Conservation (phyloP, 2,113 vertebrate genomes). For the Dasyprocta punctata region DNA sequence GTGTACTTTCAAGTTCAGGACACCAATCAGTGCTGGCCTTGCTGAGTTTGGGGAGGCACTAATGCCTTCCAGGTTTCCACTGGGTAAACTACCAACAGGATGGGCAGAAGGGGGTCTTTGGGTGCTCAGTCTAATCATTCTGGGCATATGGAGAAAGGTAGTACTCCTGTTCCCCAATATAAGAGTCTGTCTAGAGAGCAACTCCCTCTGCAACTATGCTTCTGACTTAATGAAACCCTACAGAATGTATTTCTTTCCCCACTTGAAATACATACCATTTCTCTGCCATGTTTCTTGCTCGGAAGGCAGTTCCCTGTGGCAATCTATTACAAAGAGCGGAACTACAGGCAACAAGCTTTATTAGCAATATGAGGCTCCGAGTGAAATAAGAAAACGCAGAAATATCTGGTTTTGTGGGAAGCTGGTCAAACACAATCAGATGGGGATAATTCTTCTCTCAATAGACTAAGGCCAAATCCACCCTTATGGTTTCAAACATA, state of each 20-base stretch:
- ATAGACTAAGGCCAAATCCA: background rate
- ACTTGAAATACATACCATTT: background rate
- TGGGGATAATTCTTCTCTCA: background rate
- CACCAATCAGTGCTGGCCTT: background rate
- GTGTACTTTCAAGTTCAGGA: background rate
- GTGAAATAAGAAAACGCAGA: background rate
- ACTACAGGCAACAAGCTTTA: background rate
- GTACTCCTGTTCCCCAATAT: background rate
- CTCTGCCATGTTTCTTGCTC: background rate
- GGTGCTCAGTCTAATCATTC: background rate
- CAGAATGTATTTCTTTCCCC: background rate
- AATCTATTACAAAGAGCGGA: background rate
- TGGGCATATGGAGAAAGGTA: background rate
- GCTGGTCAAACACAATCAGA: background rate
- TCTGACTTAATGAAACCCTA: background rate
- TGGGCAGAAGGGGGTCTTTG: background rate
- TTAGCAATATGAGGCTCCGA: background rate
- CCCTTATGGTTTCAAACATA: background rate
- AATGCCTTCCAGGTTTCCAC: background rate
- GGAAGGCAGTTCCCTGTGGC: background rate
- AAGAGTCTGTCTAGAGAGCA: background rate
- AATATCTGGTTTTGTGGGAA: background rate
- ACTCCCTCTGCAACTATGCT: background rate
- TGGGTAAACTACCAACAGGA: background rate
- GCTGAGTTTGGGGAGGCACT: background rate